phyloP scores from a whole-genome alignment of 2,797 vertebrate species.

The Gastrophryne carolinensis region DNA sequence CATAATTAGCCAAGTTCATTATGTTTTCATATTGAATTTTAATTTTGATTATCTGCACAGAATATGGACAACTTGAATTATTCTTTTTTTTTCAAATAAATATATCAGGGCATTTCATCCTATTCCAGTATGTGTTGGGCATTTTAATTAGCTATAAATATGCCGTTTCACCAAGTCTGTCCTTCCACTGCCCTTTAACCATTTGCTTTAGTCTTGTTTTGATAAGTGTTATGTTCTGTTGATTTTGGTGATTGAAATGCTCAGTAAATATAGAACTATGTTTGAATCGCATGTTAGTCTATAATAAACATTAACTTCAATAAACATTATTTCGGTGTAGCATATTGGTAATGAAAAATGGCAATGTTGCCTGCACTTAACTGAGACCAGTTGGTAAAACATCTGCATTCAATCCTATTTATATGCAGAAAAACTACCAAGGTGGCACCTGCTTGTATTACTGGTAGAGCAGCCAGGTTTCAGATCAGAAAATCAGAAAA shows the following conservation, averaged over 20 bases:
- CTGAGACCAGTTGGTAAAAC: no score
- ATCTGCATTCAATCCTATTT: no score
- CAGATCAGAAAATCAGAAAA: no score
- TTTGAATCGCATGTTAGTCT: no score
- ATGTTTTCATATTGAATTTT: neutral
- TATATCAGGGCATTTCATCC: neutral
- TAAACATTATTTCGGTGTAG: no score
- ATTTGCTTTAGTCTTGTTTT: neutral
- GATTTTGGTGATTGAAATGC: neutral
- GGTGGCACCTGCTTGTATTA: no score
- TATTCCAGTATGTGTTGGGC: neutral
- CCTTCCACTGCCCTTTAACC: neutral
- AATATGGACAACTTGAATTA: neutral
- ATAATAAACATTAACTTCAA: no score
- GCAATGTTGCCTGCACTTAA: no score
- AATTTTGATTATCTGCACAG: neutral
- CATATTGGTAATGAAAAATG: no score
- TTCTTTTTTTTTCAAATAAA: neutral
- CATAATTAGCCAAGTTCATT: conserved; percentile 9
- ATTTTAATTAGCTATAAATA: neutral
- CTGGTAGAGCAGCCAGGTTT: no score
- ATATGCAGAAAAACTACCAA: no score
- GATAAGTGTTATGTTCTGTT: neutral
- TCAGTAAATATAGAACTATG: neutral
- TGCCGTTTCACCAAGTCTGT: neutral